Percentiles rank a stretch among this genome's conserved stretches.
phyloP scores from a whole-genome alignment of 2,113 vertebrate species.

The Sturnus vulgaris region DNA sequence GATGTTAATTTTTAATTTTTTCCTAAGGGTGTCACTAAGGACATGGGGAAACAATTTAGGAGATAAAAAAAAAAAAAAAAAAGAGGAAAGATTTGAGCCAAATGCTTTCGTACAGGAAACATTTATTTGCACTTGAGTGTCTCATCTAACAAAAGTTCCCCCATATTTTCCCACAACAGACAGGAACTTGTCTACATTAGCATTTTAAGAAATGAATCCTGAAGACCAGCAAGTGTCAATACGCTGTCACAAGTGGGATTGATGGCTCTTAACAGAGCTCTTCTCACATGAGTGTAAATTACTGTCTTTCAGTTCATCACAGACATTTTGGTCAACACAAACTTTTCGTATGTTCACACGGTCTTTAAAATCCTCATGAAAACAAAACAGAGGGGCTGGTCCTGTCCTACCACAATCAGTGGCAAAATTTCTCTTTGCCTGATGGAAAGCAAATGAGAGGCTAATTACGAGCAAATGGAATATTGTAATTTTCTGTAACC shows the following conservation, averaged over 20 bases:
- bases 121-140: conserved; percentile 45
- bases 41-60: conserved; percentile 57
- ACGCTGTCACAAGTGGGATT: background rate
- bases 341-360: background rate
- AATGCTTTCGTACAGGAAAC: conserved; percentile 62
- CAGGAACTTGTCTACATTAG: conserved; percentile 49
- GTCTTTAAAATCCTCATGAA: background rate
- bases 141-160: conserved; percentile 42
- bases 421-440: background rate
- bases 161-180: conserved; percentile 51
- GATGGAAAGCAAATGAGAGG: background rate
- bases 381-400: background rate
- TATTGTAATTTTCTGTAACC: background rate
- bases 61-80: background rate
- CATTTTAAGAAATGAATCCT: conserved; percentile 52
- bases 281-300: conserved; percentile 50
- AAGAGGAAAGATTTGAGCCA: background rate
- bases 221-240: conserved; percentile 32
- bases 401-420: background rate
- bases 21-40: conserved; percentile 14
- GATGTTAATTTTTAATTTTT: background rate
- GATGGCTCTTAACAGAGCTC: conserved; percentile 8
- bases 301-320: conserved; percentile 32
- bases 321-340: conserved; percentile 30
- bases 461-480: background rate